Conservation (phyloP, 2,888 invertebrate species). For the Toxonevra muliebris region DNA sequence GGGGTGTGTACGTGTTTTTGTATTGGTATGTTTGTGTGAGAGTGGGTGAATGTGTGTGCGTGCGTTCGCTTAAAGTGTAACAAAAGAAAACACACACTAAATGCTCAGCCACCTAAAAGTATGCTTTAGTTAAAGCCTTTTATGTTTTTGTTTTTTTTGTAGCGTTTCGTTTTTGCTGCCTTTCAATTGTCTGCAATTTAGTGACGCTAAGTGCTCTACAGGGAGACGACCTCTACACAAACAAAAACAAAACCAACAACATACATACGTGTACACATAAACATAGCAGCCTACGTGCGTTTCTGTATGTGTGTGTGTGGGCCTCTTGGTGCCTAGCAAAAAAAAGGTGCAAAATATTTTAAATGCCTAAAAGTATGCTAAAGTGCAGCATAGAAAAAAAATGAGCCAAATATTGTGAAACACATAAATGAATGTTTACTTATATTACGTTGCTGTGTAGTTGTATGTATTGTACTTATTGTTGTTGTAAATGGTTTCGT, state of each 20-base stretch:
- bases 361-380: slow-evolving; percentile 13
- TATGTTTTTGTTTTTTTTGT: background rate
- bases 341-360: slow-evolving; percentile 16
- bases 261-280: slow-evolving; percentile 14
- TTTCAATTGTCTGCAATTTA: slow-evolving; percentile 56
- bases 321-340: background rate
- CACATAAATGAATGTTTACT: too few species aligned
- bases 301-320: background rate
- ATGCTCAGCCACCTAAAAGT: slow-evolving; percentile 28
- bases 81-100: slow-evolving; percentile 12
- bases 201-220: slow-evolving; percentile 44
- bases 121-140: slow-evolving; percentile 11
- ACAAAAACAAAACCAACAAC: slow-evolving; percentile 33
- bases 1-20: background rate
- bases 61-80: background rate
- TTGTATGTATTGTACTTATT: too few species aligned
- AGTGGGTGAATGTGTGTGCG: background rate
- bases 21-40: background rate
- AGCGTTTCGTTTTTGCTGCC: background rate
- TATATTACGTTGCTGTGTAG: too few species aligned
- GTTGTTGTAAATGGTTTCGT: too few species aligned
- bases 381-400: background rate
- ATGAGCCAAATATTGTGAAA: background rate
- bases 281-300: too few species aligned
- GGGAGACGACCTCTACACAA: slow-evolving; percentile 26